phyloP scores from a whole-genome alignment of 2,888 invertebrate genomes.

The Athripsodes cinereus region DNA sequence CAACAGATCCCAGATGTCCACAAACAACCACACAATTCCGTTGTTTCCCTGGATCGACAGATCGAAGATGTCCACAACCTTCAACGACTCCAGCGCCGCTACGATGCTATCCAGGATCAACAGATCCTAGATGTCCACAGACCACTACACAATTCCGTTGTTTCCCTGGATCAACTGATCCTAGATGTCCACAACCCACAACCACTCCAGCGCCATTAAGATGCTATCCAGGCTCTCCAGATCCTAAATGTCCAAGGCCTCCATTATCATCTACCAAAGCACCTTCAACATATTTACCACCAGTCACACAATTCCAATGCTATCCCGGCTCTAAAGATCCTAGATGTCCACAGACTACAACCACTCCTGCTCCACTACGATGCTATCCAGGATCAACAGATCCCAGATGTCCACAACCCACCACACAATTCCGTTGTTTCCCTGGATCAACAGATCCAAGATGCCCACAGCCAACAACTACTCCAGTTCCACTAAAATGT shows the following conservation, averaged over 20 bases:
- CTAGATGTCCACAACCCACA: constrained; percentile 30
- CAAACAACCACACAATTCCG: constrained; percentile 24
- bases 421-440: constrained; percentile 32
- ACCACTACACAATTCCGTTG: constrained; percentile 29
- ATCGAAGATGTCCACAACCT: constrained; percentile 29
- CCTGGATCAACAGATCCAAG: constrained; percentile 40
- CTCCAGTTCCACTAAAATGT: constrained; percentile 22
- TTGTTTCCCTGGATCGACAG: constrained; percentile 40
- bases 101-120: constrained; percentile 31
- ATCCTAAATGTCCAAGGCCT: constrained; percentile 32
- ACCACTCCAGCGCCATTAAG: constrained; percentile 26
- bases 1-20: constrained; percentile 31
- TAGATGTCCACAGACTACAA: constrained; percentile 28
- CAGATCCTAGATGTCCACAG: constrained; percentile 32
- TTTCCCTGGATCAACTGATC: constrained; percentile 32
- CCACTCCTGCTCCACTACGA: constrained; percentile 29
- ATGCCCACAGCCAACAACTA: constrained; percentile 32
- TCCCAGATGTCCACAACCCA: constrained; percentile 34
- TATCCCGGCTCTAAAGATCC: constrained; percentile 33
- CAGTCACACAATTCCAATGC: constrained; percentile 30
- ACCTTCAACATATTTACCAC: constrained; percentile 33
- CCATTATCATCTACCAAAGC: constrained; percentile 27
- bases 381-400: constrained; percentile 32
- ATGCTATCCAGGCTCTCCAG: constrained; percentile 36
- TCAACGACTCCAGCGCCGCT: constrained; percentile 30